Evolutionary conservation across 2,888 invertebrate genomes (phyloP).

Genomic region (Acleris literana): DNA sequence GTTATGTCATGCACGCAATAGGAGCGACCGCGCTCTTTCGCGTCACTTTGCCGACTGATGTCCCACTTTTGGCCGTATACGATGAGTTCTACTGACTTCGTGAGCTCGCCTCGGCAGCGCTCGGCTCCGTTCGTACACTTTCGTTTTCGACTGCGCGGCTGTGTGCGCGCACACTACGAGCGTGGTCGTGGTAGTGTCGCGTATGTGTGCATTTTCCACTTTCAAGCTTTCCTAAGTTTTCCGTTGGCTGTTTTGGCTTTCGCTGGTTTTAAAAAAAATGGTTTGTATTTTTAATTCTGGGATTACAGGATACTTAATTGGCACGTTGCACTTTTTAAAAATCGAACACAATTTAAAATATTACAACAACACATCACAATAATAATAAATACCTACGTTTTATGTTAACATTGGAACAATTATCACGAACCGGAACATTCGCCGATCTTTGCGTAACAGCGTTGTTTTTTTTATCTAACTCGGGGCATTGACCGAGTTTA

Average conservation of each 20-base stretch:
- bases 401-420: conserved; percentile 15
- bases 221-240: conserved; percentile 80
- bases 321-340: background rate
- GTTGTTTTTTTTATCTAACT: conserved; percentile 80
- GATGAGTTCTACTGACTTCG: conserved; percentile 83
- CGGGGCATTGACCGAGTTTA: conserved; percentile 83
- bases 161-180: conserved; percentile 52
- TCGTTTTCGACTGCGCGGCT: conserved; percentile 78
- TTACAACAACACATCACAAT: too few species aligned
- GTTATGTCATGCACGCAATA: conserved; percentile 79
- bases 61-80: conserved; percentile 82
- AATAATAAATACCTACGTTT: conserved; percentile 2
- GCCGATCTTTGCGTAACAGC: conserved; percentile 76
- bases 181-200: conserved; percentile 32
- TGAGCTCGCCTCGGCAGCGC: conserved; percentile 80
- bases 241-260: conserved; percentile 42
- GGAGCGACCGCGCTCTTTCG: conserved; percentile 77
- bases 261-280: background rate
- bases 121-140: conserved; percentile 80
- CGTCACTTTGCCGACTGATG: conserved; percentile 85
- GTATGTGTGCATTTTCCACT: conserved; percentile 75
- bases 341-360: too few species aligned
- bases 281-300: too few species aligned
- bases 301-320: too few species aligned
- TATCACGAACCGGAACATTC: conserved; percentile 42